phyloP scores from a whole-genome alignment of 1,140 invertebrate species.

The Oedothorax gibbosus region DNA sequence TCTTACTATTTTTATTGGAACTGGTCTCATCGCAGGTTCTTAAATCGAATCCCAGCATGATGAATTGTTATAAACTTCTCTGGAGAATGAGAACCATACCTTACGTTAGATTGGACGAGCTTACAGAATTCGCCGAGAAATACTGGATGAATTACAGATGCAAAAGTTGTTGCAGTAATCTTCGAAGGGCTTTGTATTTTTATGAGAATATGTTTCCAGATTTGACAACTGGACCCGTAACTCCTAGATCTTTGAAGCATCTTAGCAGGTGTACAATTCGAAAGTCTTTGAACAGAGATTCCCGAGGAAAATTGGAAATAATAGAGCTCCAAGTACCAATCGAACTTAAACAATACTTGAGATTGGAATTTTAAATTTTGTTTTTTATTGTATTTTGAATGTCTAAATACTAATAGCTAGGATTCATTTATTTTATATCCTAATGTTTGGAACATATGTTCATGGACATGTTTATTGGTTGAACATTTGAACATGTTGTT shows the following conservation, averaged over 20 bases:
- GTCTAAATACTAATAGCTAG: no score
- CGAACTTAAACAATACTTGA: no score
- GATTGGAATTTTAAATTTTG: no score
- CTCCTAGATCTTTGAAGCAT: not conserved
- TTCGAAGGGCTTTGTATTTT: not conserved
- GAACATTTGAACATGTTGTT: no score
- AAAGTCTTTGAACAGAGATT: not conserved
- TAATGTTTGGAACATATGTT: no score
- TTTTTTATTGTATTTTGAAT: no score
- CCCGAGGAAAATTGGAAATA: not conserved
- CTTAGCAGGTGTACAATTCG: not conserved
- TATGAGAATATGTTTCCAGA: not conserved
- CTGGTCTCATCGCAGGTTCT: not conserved
- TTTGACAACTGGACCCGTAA: not conserved
- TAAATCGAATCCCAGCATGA: not conserved
- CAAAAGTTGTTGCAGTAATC: not conserved
- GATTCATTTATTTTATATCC: no score
- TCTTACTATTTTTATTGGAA: not conserved
- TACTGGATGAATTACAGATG: constrained; percentile 6
- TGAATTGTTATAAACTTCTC: not conserved
- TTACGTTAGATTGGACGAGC: constrained; percentile 1
- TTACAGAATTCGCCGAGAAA: not conserved
- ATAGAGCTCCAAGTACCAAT: no score
- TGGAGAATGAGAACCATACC: not conserved
- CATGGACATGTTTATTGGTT: no score